Base-by-base conservation (phyloP, 92 coral and sea anemone genomes). In the Muricea muricata region DNA sequence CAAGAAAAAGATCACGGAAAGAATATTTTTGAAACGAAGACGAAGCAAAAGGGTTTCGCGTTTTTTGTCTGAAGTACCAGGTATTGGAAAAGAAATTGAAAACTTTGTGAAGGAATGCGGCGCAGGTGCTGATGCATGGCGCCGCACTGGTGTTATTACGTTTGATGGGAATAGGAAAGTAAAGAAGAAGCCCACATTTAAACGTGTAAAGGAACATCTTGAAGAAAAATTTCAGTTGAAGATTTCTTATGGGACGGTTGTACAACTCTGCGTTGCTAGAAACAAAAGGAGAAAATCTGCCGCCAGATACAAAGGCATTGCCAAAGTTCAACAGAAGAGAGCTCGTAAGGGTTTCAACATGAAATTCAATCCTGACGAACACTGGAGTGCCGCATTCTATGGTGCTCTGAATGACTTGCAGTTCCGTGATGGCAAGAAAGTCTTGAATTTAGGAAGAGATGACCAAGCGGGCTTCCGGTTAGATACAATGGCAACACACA, bases 301-400 rank as follows among this genome's bases (percentile, higher is more conserved):
- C 25, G 68, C 17, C 10, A 48, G 90, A 23, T 90, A 87, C 71
- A 41, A 83, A 47, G 86, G 86, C 7, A 28, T 83, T 67, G 93
- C 93, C 50, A 50, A 85, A 18, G 75, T 81, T 15, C 47, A 57
- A 13, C 79, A 58, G 41, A 55, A 70, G 41, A 39, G 89, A 54
- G 78, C 91, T 70, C 63, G 85, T 28, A 91, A 91, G 89, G 94
- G 89, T 6, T 88, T 91, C 52, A 82, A 66, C 82, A 58, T 61
- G 9, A 77, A 79, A n/a, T 91, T 81, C 67, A 91, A 88, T 35
- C 92, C 94, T 21, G 94, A 91, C 40, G 23, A 24, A 0, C 93
- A 91, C 31, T 84, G 93, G 93, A 91, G 93, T 28, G 25, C 86
- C 7, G 87, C 89, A 4, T 87, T 91, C 4, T 91, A 88, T 66